Evolutionary conservation across 92 coral and sea anemone genomes (phyloP).

Genomic region (Epizoanthus stellaris): DNA sequence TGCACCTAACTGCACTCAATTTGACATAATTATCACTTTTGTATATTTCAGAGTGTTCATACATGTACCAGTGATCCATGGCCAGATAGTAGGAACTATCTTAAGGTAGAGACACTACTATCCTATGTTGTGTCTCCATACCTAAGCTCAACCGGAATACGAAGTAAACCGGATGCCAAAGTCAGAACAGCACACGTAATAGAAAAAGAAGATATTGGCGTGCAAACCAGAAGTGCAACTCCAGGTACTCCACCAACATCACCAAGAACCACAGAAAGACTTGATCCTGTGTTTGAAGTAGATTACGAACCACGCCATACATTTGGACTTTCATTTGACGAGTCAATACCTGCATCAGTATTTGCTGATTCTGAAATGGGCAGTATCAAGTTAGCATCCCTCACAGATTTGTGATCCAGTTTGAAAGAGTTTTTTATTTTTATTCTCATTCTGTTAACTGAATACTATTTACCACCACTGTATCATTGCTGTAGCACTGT

Average conservation of each 20-base stretch:
- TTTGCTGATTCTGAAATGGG: conserved; percentile 43
- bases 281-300: conserved; percentile 77
- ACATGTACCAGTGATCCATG: conserved; percentile 48
- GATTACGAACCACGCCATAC: conserved; percentile 52
- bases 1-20: too few species aligned
- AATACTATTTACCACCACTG: too few species aligned
- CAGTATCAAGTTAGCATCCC: conserved; percentile 31
- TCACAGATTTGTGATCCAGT: conserved; percentile 25
- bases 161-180: conserved; percentile 61
- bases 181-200: conserved; percentile 13
- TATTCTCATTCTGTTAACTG: too few species aligned
- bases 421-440: too few species aligned
- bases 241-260: conserved; percentile 47
- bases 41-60: conserved; percentile 82
- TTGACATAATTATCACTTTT: background rate
- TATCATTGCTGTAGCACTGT: too few species aligned
- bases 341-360: conserved; percentile 43
- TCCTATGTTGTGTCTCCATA: conserved; percentile 88
- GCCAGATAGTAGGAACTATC: conserved; percentile 75
- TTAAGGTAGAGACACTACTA: conserved; percentile 82
- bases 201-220: conserved; percentile 18
- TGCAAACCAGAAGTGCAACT: conserved; percentile 46
- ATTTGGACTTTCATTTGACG: conserved; percentile 39
- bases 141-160: conserved; percentile 85
- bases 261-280: conserved; percentile 62